Evolutionary conservation across 1,140 invertebrate species (phyloP).

Genomic region (Drosophila neocordata): DNA sequence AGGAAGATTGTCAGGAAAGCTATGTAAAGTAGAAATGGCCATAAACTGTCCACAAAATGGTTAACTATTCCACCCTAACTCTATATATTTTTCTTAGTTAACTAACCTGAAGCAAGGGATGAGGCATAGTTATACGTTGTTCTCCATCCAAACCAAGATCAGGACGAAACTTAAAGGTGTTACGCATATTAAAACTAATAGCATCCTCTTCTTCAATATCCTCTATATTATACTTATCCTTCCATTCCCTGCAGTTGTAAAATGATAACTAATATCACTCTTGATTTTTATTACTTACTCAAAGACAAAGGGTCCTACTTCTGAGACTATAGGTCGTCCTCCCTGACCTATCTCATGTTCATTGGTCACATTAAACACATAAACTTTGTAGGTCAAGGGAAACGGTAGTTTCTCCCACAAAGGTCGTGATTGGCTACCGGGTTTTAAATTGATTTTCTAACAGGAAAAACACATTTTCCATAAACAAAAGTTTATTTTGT

Average conservation of each 20-base stretch:
- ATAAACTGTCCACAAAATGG: conserved; percentile 77
- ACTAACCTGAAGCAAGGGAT: conserved; percentile 85
- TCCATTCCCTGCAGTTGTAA: conserved; percentile 32
- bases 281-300: conserved; percentile 85
- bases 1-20: conserved; percentile 82
- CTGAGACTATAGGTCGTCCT: conserved; percentile 86
- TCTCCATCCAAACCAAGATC: conserved; percentile 35
- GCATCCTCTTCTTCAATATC: conserved; percentile 84
- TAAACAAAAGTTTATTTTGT: not conserved
- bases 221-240: conserved; percentile 34
- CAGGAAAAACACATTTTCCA: not conserved
- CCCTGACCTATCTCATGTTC: conserved; percentile 85
- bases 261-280: not conserved
- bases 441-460: conserved; percentile 85
- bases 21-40: conserved; percentile 84
- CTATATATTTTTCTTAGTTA: too few species aligned
- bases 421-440: conserved; percentile 85
- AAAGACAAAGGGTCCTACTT: conserved; percentile 89
- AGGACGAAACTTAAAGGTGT: conserved; percentile 85
- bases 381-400: conserved; percentile 88
- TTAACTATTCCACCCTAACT: conserved; percentile 67
- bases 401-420: conserved; percentile 88
- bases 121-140: conserved; percentile 85
- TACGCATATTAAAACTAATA: conserved; percentile 86
- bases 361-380: conserved; percentile 90